Conservation (phyloP, 2,888 invertebrate species). For the Nephrocerus scutellatus region DNA sequence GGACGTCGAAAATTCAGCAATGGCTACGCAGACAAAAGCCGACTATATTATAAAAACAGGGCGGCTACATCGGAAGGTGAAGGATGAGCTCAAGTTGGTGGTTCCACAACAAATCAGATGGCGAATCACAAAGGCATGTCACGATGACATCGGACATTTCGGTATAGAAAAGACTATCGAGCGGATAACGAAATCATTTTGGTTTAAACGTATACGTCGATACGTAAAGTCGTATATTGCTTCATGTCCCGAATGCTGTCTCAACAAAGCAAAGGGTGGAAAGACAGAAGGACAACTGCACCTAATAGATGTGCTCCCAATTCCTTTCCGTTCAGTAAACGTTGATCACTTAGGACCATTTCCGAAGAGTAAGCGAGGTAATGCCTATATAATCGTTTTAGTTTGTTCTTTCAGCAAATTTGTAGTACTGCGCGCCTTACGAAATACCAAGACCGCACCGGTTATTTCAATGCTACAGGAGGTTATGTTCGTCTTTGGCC, state of each 20-base stretch:
- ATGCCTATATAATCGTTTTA: constrained; percentile 11
- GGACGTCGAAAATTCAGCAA: background rate
- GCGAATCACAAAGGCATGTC: constrained; percentile 18
- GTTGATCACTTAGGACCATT: constrained; percentile 23
- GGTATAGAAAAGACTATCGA: constrained; percentile 22
- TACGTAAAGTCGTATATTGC: constrained; percentile 22
- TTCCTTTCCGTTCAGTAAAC: constrained; percentile 21
- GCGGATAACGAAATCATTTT: constrained; percentile 17
- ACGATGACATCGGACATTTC: constrained; percentile 26
- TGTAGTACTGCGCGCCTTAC: constrained; percentile 13
- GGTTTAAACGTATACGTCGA: constrained; percentile 22
- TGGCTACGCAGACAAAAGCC: constrained; percentile 1
- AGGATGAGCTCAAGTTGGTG: constrained; percentile 16
- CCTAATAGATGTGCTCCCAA: constrained; percentile 12
- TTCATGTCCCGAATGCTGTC: constrained; percentile 20
- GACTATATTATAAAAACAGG: constrained; percentile 12
- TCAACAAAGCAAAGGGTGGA: constrained; percentile 17
- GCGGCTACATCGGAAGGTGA: constrained; percentile 10
- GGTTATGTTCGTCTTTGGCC: constrained; percentile 6
- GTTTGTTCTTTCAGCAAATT: constrained; percentile 16
- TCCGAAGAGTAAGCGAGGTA: constrained; percentile 13
- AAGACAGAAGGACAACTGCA: constrained; percentile 21
- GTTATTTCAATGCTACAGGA: constrained; percentile 9
- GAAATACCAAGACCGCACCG: constrained; percentile 8
- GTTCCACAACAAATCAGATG: constrained; percentile 19